A percentile compares a stretch with the other conserved stretches of the same genome.
These are phyloP conservation scores for Caenorhabditis inopinata DNA, from an alignment of 1,140 invertebrate species.

Conservation along the genomic window DNA sequence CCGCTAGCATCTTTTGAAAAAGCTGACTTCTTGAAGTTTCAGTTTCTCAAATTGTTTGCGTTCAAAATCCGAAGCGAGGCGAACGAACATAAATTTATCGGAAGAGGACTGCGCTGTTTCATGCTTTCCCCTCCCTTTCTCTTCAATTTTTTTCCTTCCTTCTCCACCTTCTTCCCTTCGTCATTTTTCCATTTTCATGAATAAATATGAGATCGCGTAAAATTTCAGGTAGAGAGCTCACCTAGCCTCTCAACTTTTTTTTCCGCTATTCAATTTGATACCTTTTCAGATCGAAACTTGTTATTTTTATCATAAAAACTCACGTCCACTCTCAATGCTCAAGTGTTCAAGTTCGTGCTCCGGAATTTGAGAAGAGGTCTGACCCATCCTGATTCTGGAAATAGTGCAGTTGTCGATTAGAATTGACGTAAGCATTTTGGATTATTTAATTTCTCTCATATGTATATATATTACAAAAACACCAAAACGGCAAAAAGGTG, in stretches of 20 bases:
- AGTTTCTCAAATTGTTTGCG: not conserved
- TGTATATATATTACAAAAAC: too few relatives aligned
- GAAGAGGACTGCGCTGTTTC: conserved; percentile 28
- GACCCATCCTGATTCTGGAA: conserved; percentile 52
- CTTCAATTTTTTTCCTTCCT: not conserved
- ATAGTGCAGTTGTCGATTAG: too few relatives aligned
- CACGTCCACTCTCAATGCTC: conserved; percentile 55
- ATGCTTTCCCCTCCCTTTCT: not conserved
- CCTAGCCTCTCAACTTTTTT: not conserved
- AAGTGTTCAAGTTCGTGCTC: conserved; percentile 49
- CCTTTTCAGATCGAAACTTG: not conserved
- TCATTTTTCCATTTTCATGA: not conserved
- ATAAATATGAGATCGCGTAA: conserved; percentile 1
- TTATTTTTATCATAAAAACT: conserved; percentile 21
- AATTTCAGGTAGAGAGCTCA: not conserved
- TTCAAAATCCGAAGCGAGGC: not conserved
- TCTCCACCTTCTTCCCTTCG: conserved; percentile 31
- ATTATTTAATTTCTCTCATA: too few relatives aligned
- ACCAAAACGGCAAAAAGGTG: too few relatives aligned
- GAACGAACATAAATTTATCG: conserved; percentile 25
- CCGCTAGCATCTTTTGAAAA: too few relatives aligned
- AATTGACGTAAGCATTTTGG: too few relatives aligned
- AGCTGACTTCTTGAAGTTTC: conserved; percentile 28
- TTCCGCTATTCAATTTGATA: not conserved
- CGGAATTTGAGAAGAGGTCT: conserved; percentile 49